Evolutionary conservation across 37 sponge, comb jelly and placozoan genomes (phyloP), one percentile per base, ranked within the genome.

Genomic region (Trichoplax adhaerens): DNA sequence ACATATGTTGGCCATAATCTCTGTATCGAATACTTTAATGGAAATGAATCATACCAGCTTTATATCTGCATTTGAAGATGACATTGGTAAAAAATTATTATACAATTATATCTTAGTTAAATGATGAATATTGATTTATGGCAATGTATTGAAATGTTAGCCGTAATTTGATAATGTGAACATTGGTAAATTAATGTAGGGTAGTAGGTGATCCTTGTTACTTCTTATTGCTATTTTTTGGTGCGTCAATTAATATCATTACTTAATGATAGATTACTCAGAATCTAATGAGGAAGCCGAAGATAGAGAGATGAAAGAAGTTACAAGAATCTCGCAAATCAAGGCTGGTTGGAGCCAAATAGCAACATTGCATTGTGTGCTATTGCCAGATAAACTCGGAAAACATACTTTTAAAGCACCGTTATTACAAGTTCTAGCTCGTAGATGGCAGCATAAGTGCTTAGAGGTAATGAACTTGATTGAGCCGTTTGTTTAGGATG

Each of bases 331-430:
- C 62, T 8, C 62, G 62, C 62, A 60, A 8, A 81, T 90, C 57
- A 71, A 87, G 73, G 91, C 89, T 7, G 72, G 69, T n/a, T 93
- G 94, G 86, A 88, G 89, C 71, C 74, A 79, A 75, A 77, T 90
- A 1, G 87, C 91, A 55, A 87, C 94, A 3, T 78, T 93, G 57
- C 90, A 88, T 75, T 93, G 94, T 73, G 94, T 93, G 62, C 83
- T 93, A 86, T 77, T 93, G 55, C 89, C 90, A 0, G 94, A 93
- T 77, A 80, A 73, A n/a, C 83, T 89, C 70, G 89, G 84, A 50
- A 73, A 69, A 5, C 64, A 82, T 56, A 29, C 29, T 29, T 93
- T 87, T 78, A 78, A 81, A 47, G 65, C 94, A 3, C 94, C 94
- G 10, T 76, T 82, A 68, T 79, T 93, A 5, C 83, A 88, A 3